Evolutionary conservation across 2,888 invertebrate genomes (phyloP).

Genomic region (Polydrusus tereticollis): DNA sequence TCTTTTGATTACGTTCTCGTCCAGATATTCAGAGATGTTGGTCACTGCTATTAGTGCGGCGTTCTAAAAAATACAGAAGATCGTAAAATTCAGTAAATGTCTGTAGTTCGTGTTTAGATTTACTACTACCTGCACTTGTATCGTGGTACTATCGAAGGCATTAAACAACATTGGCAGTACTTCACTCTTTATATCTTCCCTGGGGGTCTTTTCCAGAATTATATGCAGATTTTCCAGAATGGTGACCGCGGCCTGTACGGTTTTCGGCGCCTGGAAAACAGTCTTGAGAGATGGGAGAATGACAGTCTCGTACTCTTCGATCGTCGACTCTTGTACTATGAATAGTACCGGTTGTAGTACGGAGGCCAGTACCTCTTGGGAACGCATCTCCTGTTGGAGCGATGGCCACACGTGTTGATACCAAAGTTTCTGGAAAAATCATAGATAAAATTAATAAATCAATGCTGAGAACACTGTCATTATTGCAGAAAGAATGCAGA

Average conservation of each 20-base stretch:
- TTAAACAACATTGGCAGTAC: constrained; percentile 88
- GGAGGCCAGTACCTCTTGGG: constrained; percentile 88
- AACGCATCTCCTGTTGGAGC: constrained; percentile 86
- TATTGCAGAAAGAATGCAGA: too few species aligned
- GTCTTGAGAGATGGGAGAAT: constrained; percentile 90
- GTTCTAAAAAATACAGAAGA: constrained; percentile 82
- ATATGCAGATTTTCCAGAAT: constrained; percentile 91
- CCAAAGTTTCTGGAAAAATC: constrained; percentile 87
- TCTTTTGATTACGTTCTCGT: constrained; percentile 83
- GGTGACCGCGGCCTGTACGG: constrained; percentile 88
- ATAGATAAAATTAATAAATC: too few species aligned
- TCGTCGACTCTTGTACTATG: constrained; percentile 83
- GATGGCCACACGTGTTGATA: constrained; percentile 95
- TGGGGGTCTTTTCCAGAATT: constrained; percentile 87
- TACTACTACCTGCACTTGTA: constrained; percentile 95
- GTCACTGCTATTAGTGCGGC: constrained; percentile 90
- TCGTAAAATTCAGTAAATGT: too few species aligned
- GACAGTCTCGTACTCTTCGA: constrained; percentile 83
- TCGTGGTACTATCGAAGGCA: constrained; percentile 88
- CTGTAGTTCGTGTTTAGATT: too few species aligned
- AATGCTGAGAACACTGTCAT: too few species aligned
- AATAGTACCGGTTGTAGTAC: constrained; percentile 87
- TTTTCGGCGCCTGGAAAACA: constrained; percentile 84
- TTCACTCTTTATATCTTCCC: constrained; percentile 83
- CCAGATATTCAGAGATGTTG: constrained; percentile 86